Conservation (phyloP, 1,140 invertebrate genomes). For the Araneus ventricosus region DNA sequence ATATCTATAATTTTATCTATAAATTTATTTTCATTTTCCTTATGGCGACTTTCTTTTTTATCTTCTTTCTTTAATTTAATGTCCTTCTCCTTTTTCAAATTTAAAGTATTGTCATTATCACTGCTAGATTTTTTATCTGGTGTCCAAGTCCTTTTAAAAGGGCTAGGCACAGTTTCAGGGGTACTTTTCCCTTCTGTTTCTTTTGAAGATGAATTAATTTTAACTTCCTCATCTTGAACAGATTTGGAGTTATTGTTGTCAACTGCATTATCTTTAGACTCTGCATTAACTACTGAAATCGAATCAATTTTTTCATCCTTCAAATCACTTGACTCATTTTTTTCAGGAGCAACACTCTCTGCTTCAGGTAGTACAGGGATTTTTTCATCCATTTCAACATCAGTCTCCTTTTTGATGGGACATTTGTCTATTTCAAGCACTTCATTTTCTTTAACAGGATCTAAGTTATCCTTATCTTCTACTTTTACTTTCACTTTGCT, state of each 20-base stretch:
- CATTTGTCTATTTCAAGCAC: neutral
- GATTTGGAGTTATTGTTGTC: constrained; percentile 55
- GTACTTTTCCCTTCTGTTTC: constrained; percentile 58
- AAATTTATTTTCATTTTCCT: constrained; percentile 63
- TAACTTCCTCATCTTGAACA: constrained; percentile 38
- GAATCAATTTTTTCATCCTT: constrained; percentile 79
- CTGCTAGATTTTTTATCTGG: constrained; percentile 56
- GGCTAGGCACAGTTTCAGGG: neutral
- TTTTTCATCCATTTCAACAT: neutral
- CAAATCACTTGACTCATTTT: constrained; percentile 77
- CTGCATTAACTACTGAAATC: constrained; percentile 80
- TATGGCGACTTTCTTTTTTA: constrained; percentile 46
- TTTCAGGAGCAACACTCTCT: neutral
- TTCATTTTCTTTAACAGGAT: constrained; percentile 46
- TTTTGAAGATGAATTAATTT: neutral
- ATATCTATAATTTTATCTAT: constrained; percentile 33
- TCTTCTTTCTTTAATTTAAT: constrained; percentile 54
- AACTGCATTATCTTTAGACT: constrained; percentile 79
- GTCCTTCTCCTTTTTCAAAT: constrained; percentile 62
- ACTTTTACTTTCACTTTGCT: constrained; percentile 79
- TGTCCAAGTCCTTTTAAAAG: constrained; percentile 2
- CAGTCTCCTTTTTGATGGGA: neutral
- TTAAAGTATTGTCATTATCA: constrained; percentile 2
- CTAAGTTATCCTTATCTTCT: constrained; percentile 74
- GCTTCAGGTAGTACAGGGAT: neutral